Conservation (phyloP, 2,888 invertebrate genomes). For the Drosophila barbarae region DNA sequence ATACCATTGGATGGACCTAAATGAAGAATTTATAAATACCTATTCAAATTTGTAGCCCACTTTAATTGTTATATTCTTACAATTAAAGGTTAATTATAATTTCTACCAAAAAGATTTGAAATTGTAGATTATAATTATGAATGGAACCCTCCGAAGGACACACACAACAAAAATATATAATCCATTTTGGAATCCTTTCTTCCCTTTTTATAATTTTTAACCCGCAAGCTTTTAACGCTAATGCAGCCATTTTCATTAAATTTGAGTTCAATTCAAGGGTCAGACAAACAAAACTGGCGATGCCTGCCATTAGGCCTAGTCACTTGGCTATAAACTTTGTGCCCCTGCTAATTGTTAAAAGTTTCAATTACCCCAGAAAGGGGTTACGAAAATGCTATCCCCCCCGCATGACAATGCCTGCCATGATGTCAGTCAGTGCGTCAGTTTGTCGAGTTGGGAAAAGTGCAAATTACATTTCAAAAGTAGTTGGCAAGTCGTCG, state of each 20-base stretch:
- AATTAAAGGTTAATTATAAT: neutral
- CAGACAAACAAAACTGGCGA: conserved; percentile 42
- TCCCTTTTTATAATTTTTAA: neutral
- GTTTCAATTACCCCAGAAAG: conserved; percentile 56
- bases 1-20: no score
- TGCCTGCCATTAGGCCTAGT: conserved; percentile 45
- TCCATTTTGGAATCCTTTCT: neutral
- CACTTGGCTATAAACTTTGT: conserved; percentile 15
- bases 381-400: conserved; percentile 8
- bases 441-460: conserved; percentile 45
- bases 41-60: no score
- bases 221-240: conserved; percentile 2
- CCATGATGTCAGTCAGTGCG: conserved; percentile 27
- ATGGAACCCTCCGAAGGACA: neutral
- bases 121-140: no score
- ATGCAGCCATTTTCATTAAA: conserved; percentile 28
- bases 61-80: no score
- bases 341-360: conserved; percentile 60
- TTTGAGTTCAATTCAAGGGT: conserved; percentile 25
- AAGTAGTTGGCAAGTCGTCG: conserved; percentile 58
- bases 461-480: conserved; percentile 58
- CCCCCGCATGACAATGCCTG: conserved; percentile 13
- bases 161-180: neutral
- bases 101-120: neutral
- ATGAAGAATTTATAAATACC: no score